Evolutionary conservation across 2,888 invertebrate species (phyloP).

Genomic region (Phragmatobia fuliginosa): DNA sequence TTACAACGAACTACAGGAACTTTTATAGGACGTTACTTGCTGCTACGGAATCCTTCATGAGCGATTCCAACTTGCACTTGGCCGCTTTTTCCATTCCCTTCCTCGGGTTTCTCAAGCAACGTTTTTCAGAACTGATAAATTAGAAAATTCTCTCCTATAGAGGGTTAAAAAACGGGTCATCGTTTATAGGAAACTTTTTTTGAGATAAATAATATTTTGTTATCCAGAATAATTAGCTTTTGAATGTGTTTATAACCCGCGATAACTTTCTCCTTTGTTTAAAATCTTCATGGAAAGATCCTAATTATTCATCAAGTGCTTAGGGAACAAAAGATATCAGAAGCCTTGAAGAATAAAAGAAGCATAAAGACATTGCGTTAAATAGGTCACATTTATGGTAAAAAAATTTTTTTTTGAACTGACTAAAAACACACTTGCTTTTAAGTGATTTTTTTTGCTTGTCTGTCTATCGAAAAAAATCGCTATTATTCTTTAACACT

Average conservation of each 20-base stretch:
- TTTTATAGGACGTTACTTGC: too few species aligned
- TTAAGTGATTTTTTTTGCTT: background rate
- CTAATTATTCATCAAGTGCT: slow-evolving; percentile 17
- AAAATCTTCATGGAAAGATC: background rate
- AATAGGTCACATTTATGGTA: background rate
- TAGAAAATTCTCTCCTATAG: too few species aligned
- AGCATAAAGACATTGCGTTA: slow-evolving; percentile 1
- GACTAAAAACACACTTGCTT: background rate
- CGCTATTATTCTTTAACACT: too few species aligned
- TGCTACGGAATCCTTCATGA: too few species aligned
- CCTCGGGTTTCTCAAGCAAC: too few species aligned
- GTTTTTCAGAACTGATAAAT: too few species aligned
- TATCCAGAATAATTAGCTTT: background rate
- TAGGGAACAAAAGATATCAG: slow-evolving; percentile 20
- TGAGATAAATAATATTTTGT: background rate
- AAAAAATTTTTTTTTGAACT: background rate
- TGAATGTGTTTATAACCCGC: background rate
- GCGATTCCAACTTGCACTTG: too few species aligned
- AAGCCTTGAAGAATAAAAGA: slow-evolving; percentile 10
- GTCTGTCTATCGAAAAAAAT: too few species aligned
- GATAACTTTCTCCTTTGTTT: slow-evolving; percentile 8
- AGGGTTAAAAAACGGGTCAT: too few species aligned
- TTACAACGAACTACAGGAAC: too few species aligned
- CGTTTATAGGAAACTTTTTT: too few species aligned
- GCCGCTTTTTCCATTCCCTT: too few species aligned